phyloP scores from a whole-genome alignment of 2,113 vertebrate species.

The Regulus satrapa region DNA sequence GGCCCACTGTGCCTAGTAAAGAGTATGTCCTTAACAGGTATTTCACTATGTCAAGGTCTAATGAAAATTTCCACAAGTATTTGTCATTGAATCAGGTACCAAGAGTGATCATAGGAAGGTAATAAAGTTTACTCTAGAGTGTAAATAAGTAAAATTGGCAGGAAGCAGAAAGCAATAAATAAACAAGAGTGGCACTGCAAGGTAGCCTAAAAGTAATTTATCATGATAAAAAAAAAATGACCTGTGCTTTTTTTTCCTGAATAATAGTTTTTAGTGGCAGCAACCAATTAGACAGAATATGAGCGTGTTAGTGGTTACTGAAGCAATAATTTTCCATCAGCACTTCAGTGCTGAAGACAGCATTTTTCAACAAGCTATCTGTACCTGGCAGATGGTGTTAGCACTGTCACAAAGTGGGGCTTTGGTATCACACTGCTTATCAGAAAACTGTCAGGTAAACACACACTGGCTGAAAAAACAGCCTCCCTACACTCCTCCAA shows the following conservation, averaged over 20 bases:
- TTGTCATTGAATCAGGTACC: background rate
- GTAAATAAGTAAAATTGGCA: background rate
- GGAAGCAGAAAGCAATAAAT: background rate
- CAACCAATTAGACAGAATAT: slow-evolving; percentile 17
- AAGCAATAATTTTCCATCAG: slow-evolving; percentile 51
- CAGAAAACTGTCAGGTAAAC: slow-evolving; percentile 58
- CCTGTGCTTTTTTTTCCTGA: background rate
- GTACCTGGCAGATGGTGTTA: slow-evolving; percentile 62
- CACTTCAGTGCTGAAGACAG: slow-evolving; percentile 25
- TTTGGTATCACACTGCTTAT: slow-evolving; percentile 46
- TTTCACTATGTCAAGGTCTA: background rate
- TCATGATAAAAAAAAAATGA: slow-evolving; percentile 14
- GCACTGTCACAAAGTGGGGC: slow-evolving; percentile 5
- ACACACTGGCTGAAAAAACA: slow-evolving; percentile 34
- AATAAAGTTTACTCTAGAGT: background rate
- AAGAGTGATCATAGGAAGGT: background rate
- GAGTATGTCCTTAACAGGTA: background rate
- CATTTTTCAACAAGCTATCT: slow-evolving; percentile 45
- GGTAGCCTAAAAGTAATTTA: slow-evolving; percentile 29
- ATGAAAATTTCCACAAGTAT: background rate
- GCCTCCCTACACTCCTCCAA: slow-evolving; percentile 21
- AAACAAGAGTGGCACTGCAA: background rate
- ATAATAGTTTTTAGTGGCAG: slow-evolving; percentile 24
- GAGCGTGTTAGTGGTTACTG: background rate
- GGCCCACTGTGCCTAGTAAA: background rate